These are phyloP conservation scores for Pachypsylla venusta DNA, from an alignment of 1,140 invertebrate species.

Conservation along the genomic window DNA sequence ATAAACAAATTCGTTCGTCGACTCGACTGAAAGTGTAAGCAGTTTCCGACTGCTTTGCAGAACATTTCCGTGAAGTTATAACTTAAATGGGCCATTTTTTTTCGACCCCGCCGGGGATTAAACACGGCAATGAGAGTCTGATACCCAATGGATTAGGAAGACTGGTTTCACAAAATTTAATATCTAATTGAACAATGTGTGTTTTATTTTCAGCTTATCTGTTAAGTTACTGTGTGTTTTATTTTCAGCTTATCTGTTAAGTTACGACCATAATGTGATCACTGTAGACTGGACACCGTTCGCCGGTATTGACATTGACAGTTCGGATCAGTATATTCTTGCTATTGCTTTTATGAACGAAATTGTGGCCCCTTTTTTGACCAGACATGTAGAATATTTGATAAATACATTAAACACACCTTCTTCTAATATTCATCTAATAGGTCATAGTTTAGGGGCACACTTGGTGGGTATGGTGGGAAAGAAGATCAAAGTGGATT, in stretches of 20 bases:
- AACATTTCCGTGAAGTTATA: too few relatives aligned
- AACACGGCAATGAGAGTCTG: too few relatives aligned
- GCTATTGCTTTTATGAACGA: background rate
- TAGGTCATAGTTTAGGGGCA: background rate
- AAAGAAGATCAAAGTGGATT: background rate
- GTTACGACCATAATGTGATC: background rate
- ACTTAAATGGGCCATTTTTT: too few relatives aligned
- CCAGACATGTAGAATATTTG: background rate
- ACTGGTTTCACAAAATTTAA: too few relatives aligned
- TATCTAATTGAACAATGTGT: too few relatives aligned
- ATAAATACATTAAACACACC: background rate
- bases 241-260: slow-evolving; percentile 1
- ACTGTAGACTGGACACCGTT: background rate
- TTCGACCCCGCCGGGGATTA: too few relatives aligned
- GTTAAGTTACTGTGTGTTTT: too few relatives aligned
- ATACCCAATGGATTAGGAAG: too few relatives aligned
- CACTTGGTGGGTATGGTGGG: slow-evolving; percentile 1
- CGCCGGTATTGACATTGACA: slow-evolving; percentile 1
- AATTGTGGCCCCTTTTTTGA: background rate
- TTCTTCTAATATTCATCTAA: background rate
- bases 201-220: too few relatives aligned
- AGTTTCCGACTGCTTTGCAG: too few relatives aligned
- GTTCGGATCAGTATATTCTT: slow-evolving; percentile 1
- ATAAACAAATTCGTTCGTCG: too few relatives aligned
- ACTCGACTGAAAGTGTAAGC: too few relatives aligned